These are phyloP conservation scores for Coleophora deauratella DNA, from an alignment of 2,888 invertebrate species.

Conservation along the genomic window DNA sequence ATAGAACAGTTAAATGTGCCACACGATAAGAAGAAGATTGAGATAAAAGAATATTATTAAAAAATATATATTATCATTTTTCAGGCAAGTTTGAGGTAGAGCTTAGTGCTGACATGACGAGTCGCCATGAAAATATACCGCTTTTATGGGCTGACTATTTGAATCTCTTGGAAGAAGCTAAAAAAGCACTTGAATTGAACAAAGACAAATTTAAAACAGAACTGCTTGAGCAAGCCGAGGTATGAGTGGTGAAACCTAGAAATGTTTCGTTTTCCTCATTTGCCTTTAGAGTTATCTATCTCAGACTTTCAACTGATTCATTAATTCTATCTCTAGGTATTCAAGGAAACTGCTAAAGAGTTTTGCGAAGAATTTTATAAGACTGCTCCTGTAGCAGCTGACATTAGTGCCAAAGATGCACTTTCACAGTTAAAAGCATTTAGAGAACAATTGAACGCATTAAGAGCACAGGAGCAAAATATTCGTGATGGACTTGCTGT, in stretches of 20 bases:
- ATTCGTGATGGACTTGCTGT: slow-evolving; percentile 82
- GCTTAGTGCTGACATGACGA: slow-evolving; percentile 74
- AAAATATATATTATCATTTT: slow-evolving; percentile 4
- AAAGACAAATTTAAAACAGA: slow-evolving; percentile 83
- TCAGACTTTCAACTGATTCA: too few species aligned
- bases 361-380: slow-evolving; percentile 80
- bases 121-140: slow-evolving; percentile 74
- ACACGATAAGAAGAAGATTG: too few species aligned
- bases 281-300: too few species aligned
- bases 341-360: slow-evolving; percentile 79
- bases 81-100: slow-evolving; percentile 82
- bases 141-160: slow-evolving; percentile 82
- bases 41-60: too few species aligned
- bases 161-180: slow-evolving; percentile 78
- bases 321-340: slow-evolving; percentile 42
- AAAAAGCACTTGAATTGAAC: slow-evolving; percentile 80
- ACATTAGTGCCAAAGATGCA: slow-evolving; percentile 74
- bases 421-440: slow-evolving; percentile 69
- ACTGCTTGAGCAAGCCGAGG: slow-evolving; percentile 80
- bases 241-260: too few species aligned
- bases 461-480: slow-evolving; percentile 78
- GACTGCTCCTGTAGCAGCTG: slow-evolving; percentile 78
- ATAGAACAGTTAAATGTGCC: too few species aligned
- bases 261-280: too few species aligned
- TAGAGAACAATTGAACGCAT: slow-evolving; percentile 65